These are phyloP conservation scores for Malurus cyaneus DNA, from an alignment of 2,113 vertebrate species.

Conservation along the genomic window DNA sequence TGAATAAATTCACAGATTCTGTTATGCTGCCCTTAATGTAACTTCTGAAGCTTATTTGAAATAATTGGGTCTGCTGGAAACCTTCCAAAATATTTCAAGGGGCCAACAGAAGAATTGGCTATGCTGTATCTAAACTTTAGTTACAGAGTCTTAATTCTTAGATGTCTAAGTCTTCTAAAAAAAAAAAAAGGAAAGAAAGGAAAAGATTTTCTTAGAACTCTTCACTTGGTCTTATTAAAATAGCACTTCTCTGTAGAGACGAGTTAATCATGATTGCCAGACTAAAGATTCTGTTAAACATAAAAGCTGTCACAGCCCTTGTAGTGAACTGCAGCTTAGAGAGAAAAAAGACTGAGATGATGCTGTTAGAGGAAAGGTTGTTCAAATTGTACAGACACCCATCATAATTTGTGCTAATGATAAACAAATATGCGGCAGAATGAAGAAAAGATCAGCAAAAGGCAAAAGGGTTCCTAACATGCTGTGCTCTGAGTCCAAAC, in stretches of 20 bases:
- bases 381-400: conserved; percentile 27
- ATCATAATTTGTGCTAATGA: conserved; percentile 47
- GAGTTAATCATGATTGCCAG: conserved; percentile 69
- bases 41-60: conserved; percentile 69
- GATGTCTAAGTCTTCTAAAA: conserved; percentile 26
- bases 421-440: background rate
- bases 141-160: conserved; percentile 66
- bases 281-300: conserved; percentile 71
- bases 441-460: background rate
- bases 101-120: conserved; percentile 39
- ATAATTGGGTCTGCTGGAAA: conserved; percentile 67
- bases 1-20: conserved; percentile 49
- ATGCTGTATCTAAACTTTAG: conserved; percentile 49
- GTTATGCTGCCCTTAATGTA: conserved; percentile 39
- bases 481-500: background rate
- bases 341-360: conserved; percentile 44
- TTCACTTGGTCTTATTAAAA: conserved; percentile 67
- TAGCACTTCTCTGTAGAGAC: conserved; percentile 57
- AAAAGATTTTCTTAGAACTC: conserved; percentile 56
- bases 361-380: conserved; percentile 46
- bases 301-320: conserved; percentile 62
- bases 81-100: conserved; percentile 64
- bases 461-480: background rate
- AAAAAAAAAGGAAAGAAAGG: background rate
- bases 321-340: conserved; percentile 55